Evolutionary conservation across 2,113 vertebrate genomes (phyloP), one percentile per base, ranked within the genome.

Genomic region (Aix galericulata): DNA sequence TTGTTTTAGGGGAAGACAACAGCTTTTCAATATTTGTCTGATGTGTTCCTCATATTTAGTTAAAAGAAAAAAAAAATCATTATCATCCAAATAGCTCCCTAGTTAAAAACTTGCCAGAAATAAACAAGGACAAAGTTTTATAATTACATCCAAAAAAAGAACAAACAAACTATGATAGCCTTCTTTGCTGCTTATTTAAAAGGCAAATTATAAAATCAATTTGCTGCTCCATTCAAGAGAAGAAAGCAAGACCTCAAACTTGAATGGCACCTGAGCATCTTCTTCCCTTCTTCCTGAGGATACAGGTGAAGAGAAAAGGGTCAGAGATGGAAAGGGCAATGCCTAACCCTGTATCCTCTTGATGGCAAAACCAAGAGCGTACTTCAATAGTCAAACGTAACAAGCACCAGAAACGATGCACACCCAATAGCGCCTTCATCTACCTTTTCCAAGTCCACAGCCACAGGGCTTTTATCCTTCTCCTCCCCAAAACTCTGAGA

Each of bases 81-180:
- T 86, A 92, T 90, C 90, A 92, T 81, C 68, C 75, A 64, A 94
- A 38, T 85, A 52, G 32, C 66, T 75, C 72, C 83, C 84, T 60
- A 85, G 66, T 91, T 96, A 91, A 86, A 96, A 96, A 95, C 59
- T 68, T 72, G 55, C 76, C 66, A 40, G 78, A 95, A 77, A 93
- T 91, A 91, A 96, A 83, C 81, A 93, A 92, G 84, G 53, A 81
- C 74, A 66, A 95, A 68, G 85, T 91, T 95, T 94, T 81, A 85
- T 62, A 78, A 82, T 60, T 77, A 69, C 46, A 79, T 92, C 82
- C 93, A 92, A 94, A 93, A 93, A 77, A 46, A 92, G 91, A 89
- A 74, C 83, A 96, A 89, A 79, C 79, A 96, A 68, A 82, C 38
- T 63, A 71, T 87, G 78, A 91, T 60, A 71, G 42, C 36, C 31